Percentiles rank a stretch among this genome's conserved stretches.
phyloP scores from a whole-genome alignment of 2,888 invertebrate genomes.

The Pterostichus niger region DNA sequence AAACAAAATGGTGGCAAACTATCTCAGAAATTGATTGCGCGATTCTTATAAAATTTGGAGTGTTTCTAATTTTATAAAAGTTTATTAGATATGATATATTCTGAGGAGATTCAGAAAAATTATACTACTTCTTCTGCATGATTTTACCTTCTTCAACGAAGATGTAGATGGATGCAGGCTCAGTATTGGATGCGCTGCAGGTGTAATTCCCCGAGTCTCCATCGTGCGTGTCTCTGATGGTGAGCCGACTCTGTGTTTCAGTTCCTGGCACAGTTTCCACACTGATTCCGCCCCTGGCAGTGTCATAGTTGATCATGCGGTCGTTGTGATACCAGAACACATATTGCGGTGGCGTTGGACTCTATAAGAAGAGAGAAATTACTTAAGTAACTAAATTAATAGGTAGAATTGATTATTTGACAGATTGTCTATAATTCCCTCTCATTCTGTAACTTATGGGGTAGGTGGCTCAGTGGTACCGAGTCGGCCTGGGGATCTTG shows the following conservation, averaged over 20 bases:
- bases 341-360: conserved; percentile 95
- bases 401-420: too few relatives aligned
- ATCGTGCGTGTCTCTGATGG: conserved; percentile 90
- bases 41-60: too few relatives aligned
- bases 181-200: conserved; percentile 93
- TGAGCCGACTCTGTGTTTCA: conserved; percentile 91
- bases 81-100: too few relatives aligned
- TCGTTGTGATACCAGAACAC: conserved; percentile 98
- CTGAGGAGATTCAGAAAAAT: too few relatives aligned
- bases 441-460: too few relatives aligned
- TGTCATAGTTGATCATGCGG: conserved; percentile 96
- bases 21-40: too few relatives aligned
- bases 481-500: too few relatives aligned
- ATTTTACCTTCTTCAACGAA: conserved; percentile 90
- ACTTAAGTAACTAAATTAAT: too few relatives aligned
- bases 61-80: too few relatives aligned
- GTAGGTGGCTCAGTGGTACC: too few relatives aligned
- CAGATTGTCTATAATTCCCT: too few relatives aligned
- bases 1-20: too few relatives aligned
- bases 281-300: conserved; percentile 87
- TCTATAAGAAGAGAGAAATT: conserved; percentile 80
- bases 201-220: conserved; percentile 95
- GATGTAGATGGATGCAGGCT: conserved; percentile 93
- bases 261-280: conserved; percentile 92
- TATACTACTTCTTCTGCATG: background rate